Percentiles rank a stretch among this genome's conserved stretches.
Conservation (phyloP, 2,797 vertebrate species). For the Lacerta agilis region DNA sequence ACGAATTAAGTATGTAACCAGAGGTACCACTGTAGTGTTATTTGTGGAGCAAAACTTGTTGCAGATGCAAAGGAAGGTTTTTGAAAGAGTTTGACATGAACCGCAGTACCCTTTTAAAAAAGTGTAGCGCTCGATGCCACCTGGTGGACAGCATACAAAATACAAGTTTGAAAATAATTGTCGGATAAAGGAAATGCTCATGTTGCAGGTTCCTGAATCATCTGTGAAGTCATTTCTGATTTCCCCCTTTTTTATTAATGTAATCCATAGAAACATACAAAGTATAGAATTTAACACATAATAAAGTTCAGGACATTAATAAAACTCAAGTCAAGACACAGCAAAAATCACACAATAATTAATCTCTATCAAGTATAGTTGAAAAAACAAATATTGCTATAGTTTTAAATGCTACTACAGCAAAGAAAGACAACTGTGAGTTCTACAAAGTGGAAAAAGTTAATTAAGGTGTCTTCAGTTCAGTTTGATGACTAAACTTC, state of each 20-base stretch:
- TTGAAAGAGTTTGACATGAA: background rate
- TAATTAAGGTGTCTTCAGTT: background rate
- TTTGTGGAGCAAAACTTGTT: background rate
- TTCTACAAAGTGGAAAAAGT: background rate
- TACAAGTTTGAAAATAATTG: slow-evolving; percentile 33
- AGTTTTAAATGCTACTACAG: too few species aligned
- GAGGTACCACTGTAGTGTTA: background rate
- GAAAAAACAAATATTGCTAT: too few species aligned
- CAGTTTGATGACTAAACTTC: background rate
- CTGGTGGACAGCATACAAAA: slow-evolving; percentile 66
- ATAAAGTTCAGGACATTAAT: too few species aligned
- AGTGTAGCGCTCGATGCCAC: slow-evolving; percentile 63
- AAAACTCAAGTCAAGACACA: too few species aligned
- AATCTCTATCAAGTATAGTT: too few species aligned
- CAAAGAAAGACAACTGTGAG: too few species aligned
- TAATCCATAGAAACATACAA: too few species aligned
- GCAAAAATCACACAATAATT: too few species aligned
- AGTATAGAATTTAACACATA: too few species aligned
- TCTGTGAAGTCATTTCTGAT: slow-evolving; percentile 2
- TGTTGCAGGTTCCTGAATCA: background rate
- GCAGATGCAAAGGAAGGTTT: background rate
- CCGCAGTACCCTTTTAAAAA: slow-evolving; percentile 2
- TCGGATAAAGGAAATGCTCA: background rate
- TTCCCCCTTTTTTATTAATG: too few species aligned
- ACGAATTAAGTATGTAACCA: too few species aligned